phyloP scores from a whole-genome alignment of 2,888 invertebrate genomes.

The Strigamia transsilvanica region DNA sequence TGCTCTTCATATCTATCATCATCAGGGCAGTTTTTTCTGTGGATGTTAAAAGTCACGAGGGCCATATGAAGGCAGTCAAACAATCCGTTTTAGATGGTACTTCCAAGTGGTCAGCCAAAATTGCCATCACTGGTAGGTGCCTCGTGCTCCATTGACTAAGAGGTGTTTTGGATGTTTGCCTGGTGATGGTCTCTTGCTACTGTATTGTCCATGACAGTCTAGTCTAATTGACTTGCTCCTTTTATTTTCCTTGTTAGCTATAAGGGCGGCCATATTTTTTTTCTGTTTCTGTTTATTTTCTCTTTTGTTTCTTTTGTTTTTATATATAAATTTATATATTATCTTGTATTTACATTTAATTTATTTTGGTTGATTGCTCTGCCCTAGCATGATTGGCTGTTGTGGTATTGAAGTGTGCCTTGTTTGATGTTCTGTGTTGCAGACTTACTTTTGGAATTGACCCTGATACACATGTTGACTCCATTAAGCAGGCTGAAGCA shows the following conservation, averaged over 20 bases:
- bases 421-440: slow-evolving; percentile 64
- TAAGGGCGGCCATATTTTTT: slow-evolving; percentile 42
- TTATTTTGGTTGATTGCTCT: slow-evolving; percentile 50
- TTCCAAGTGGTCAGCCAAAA: slow-evolving; percentile 99
- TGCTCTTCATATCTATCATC: slow-evolving; percentile 39
- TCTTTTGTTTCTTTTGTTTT: slow-evolving; percentile 43
- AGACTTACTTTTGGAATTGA: slow-evolving; percentile 98
- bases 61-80: slow-evolving; percentile 98
- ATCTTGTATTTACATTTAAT: slow-evolving; percentile 53
- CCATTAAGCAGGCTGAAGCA: slow-evolving; percentile 96
- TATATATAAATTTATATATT: no score
- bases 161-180: slow-evolving; percentile 45
- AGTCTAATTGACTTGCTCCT: slow-evolving; percentile 32
- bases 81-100: slow-evolving; percentile 99
- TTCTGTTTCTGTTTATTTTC: slow-evolving; percentile 51
- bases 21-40: slow-evolving; percentile 93
- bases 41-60: slow-evolving; percentile 90
- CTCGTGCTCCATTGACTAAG: slow-evolving; percentile 14
- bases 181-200: slow-evolving; percentile 48
- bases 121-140: slow-evolving; percentile 98
- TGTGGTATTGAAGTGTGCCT: slow-evolving; percentile 51
- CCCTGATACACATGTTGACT: slow-evolving; percentile 97
- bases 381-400: slow-evolving; percentile 52
- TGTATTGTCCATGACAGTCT: slow-evolving; percentile 22
- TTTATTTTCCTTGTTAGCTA: slow-evolving; percentile 39